Conservation (phyloP, 2,888 invertebrate species). For the Synergus laeviventris region DNA sequence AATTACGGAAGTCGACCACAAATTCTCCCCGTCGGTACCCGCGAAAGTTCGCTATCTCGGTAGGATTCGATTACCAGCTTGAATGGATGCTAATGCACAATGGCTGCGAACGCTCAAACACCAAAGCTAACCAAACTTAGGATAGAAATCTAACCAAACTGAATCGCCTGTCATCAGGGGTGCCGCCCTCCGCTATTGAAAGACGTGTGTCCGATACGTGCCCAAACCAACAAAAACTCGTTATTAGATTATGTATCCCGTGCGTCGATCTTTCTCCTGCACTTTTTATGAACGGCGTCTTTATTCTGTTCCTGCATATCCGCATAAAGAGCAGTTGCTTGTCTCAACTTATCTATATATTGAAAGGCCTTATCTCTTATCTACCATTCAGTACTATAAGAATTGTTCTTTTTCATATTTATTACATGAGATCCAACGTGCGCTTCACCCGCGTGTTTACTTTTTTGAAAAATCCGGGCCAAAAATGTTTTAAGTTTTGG, state of each 20-base stretch:
- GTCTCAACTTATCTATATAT: neutral
- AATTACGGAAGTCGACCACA: conserved; percentile 71
- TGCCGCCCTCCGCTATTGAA: conserved; percentile 63
- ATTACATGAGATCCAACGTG: too few relatives aligned
- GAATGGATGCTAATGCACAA: conserved; percentile 76
- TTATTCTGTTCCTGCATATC: conserved; percentile 17
- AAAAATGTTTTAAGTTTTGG: too few relatives aligned
- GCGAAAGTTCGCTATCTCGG: conserved; percentile 67
- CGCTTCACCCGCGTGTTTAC: too few relatives aligned
- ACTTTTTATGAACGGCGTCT: conserved; percentile 33
- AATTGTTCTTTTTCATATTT: neutral
- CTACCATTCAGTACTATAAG: neutral
- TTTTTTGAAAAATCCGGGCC: too few relatives aligned
- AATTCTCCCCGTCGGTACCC: conserved; percentile 64
- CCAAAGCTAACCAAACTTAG: conserved; percentile 44
- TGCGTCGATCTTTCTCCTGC: conserved; percentile 48
- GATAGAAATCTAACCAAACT: conserved; percentile 60
- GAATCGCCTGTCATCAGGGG: conserved; percentile 56
- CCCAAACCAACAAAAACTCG: conserved; percentile 69
- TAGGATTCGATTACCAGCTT: conserved; percentile 73
- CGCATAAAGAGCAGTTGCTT: neutral
- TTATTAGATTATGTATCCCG: conserved; percentile 74
- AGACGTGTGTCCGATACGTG: conserved; percentile 70
- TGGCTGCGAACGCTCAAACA: conserved; percentile 58
- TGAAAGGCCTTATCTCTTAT: neutral